Percentiles rank a stretch among this genome's conserved stretches.
phyloP scores from a whole-genome alignment of 2,797 vertebrate species.

The Petrocephalus sullivani region DNA sequence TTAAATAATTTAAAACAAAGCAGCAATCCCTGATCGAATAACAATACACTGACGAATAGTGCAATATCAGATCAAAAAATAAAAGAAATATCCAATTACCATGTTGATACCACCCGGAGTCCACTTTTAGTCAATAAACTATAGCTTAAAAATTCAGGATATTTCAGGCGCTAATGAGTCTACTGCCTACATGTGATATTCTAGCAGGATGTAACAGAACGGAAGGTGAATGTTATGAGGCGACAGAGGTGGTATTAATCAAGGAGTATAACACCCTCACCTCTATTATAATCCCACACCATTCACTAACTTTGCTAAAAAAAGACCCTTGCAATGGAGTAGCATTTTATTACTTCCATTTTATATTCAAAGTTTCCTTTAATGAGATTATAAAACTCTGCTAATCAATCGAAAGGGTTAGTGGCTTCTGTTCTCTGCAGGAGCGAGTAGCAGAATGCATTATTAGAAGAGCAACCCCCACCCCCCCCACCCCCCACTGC shows the following conservation, averaged over 20 bases:
- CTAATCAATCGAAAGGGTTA: not conserved
- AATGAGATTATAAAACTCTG: conserved; percentile 11
- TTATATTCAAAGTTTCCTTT: not conserved
- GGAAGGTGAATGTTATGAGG: conserved; percentile 46
- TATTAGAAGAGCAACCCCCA: not conserved
- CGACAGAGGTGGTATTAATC: conserved; percentile 52
- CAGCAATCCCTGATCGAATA: conserved; percentile 57
- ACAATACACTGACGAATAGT: conserved; percentile 51
- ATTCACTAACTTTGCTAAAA: conserved; percentile 15
- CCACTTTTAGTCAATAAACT: conserved; percentile 46
- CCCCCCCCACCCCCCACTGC: not conserved
- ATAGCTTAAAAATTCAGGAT: conserved; percentile 58
- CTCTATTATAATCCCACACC: conserved; percentile 34
- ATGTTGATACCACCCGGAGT: conserved; percentile 36
- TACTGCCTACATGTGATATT: conserved; percentile 54
- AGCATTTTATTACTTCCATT: conserved; percentile 32
- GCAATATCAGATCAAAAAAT: conserved; percentile 40
- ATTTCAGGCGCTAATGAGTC: conserved; percentile 57
- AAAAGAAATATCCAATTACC: conserved; percentile 45
- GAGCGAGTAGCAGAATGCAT: not conserved
- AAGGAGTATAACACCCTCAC: conserved; percentile 44
- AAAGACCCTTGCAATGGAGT: conserved; percentile 27
- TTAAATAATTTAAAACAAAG: not conserved
- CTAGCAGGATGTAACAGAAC: conserved; percentile 49
- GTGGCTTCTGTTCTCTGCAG: not conserved